Conservation (phyloP, 1,140 invertebrate genomes). For the Megalonaias nervosa region DNA sequence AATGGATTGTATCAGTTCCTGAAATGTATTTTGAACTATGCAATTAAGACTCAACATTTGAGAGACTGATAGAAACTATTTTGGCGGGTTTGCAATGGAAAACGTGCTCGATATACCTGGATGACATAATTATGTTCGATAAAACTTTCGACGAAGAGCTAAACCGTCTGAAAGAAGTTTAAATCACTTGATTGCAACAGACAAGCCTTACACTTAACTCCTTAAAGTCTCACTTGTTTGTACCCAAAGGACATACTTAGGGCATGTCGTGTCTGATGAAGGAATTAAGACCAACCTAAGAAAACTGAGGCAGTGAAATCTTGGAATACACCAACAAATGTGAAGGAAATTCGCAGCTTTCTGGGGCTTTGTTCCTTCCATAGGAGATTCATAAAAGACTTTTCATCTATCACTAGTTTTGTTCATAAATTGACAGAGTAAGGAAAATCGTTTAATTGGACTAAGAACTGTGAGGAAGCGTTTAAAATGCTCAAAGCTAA, state of each 20-base stretch:
- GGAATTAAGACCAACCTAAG: too few relatives aligned
- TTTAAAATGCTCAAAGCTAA: constrained; percentile 33
- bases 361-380: too few relatives aligned
- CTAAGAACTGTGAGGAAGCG: constrained; percentile 14
- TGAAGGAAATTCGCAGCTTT: constrained; percentile 10
- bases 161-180: neutral
- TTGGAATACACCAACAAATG: constrained; percentile 5
- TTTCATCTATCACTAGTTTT: too few relatives aligned
- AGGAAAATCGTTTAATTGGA: constrained; percentile 41
- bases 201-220: constrained; percentile 16
- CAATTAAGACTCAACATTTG: constrained; percentile 17
- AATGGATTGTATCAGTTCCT: constrained; percentile 12
- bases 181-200: neutral
- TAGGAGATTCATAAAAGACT: too few relatives aligned
- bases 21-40: constrained; percentile 23
- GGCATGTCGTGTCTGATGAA: constrained; percentile 12
- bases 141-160: neutral
- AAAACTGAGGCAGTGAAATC: constrained; percentile 12
- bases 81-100: too few relatives aligned
- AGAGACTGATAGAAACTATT: constrained; percentile 11
- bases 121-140: constrained; percentile 11
- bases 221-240: constrained; percentile 17
- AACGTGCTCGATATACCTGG: constrained; percentile 6
- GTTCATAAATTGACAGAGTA: too few relatives aligned
- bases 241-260: constrained; percentile 10